Conservation (phyloP, 2,797 vertebrate genomes). For the Mus caroli region DNA sequence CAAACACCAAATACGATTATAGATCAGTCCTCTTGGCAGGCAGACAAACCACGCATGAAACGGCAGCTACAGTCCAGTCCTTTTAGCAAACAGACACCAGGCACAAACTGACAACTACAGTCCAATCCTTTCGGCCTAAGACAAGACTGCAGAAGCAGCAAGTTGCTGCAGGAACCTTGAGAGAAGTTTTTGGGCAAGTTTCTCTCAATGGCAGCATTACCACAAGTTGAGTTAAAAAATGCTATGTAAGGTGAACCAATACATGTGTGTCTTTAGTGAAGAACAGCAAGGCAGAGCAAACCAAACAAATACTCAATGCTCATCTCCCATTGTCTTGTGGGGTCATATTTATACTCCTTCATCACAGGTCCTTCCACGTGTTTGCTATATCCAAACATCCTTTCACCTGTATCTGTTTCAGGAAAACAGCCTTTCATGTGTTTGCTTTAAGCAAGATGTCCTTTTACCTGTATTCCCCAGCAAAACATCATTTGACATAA, state of each 20-base stretch:
- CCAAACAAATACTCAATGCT: neutral
- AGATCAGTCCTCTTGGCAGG: no score
- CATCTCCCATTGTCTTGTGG: neutral
- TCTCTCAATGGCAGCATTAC: neutral
- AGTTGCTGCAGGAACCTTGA: neutral
- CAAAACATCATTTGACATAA: neutral
- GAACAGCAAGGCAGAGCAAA: neutral
- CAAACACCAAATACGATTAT: neutral
- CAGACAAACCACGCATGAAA: no score
- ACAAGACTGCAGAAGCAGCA: neutral
- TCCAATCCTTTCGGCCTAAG: neutral
- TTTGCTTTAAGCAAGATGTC: neutral
- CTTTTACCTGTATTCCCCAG: neutral
- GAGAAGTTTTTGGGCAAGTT: neutral
- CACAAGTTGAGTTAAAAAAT: neutral
- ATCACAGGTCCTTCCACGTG: neutral
- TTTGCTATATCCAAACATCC: neutral
- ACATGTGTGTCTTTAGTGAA: neutral
- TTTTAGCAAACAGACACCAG: neutral
- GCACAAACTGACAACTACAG: neutral
- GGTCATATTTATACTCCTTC: neutral
- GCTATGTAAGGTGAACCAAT: neutral
- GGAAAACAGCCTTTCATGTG: neutral
- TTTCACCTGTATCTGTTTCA: neutral
- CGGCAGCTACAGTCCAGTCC: neutral